Evolutionary conservation across 2,797 vertebrate genomes (phyloP).

Genomic region (Periparus ater): DNA sequence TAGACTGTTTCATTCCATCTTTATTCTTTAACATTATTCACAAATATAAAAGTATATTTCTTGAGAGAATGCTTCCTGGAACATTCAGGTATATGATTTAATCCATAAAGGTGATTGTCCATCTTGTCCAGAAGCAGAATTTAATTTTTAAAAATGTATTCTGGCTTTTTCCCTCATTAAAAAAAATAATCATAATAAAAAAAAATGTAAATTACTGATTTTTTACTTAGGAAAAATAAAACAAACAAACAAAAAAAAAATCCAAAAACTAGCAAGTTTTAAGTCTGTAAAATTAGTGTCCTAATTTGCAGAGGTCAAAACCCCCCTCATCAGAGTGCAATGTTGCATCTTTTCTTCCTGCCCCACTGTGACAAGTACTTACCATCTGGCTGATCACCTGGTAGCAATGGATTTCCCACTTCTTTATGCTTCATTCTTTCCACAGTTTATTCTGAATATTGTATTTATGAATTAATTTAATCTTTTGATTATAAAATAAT

Average conservation of each 20-base stretch:
- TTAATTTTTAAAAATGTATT: background rate
- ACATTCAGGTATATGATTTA: background rate
- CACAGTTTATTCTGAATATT: background rate
- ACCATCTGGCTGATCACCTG: background rate
- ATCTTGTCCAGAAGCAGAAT: background rate
- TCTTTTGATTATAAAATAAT: constrained; percentile 3
- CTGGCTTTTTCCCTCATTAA: background rate
- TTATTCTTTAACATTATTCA: background rate
- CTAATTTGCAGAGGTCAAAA: background rate
- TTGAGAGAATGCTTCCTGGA: background rate
- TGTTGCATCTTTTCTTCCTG: background rate
- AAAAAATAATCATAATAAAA: background rate
- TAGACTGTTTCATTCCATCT: background rate
- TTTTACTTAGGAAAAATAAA: background rate
- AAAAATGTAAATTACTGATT: background rate
- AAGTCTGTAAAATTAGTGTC: background rate
- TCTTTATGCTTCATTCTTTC: background rate
- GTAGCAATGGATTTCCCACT: background rate
- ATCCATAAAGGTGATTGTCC: background rate
- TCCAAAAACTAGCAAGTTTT: background rate
- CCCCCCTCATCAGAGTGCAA: accelerated
- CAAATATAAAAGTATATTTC: background rate
- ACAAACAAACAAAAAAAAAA: too few species aligned
- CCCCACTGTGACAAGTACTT: background rate
- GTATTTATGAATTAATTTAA: background rate